Evolutionary conservation across 2,113 vertebrate species (phyloP).

Genomic region (Origma solitaria): DNA sequence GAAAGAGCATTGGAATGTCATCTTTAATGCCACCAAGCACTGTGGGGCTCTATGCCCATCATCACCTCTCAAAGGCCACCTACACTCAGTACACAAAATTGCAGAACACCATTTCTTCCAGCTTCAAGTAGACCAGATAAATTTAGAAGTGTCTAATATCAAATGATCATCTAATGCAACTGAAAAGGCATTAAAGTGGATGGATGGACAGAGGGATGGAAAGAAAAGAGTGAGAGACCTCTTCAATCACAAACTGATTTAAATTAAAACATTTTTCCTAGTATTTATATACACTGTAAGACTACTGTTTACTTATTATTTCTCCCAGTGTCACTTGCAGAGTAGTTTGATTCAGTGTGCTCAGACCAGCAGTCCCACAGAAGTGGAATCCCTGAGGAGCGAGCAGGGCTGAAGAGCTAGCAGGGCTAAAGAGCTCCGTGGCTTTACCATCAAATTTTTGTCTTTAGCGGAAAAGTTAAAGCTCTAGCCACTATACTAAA

Average conservation of each 20-base stretch:
- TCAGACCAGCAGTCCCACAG: not conserved
- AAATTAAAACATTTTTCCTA: not conserved
- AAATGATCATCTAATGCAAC: not conserved
- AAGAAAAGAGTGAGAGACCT: not conserved
- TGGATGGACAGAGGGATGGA: not conserved
- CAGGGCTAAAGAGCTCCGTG: not conserved
- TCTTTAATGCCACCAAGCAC: not conserved
- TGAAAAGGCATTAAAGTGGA: not conserved
- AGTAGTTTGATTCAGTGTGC: not conserved
- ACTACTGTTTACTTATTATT: not conserved
- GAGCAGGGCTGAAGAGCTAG: not conserved
- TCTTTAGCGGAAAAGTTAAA: not conserved
- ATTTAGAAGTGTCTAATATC: not conserved
- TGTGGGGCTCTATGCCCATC: not conserved
- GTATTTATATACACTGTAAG: not conserved
- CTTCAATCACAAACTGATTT: not conserved
- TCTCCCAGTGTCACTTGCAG: not conserved
- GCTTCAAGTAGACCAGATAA: not conserved
- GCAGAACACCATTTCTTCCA: not conserved
- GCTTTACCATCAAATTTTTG: not conserved
- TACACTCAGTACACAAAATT: not conserved
- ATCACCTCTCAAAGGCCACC: not conserved
- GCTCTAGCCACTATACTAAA: not conserved
- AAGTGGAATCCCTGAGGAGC: not conserved
- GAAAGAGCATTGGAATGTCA: not conserved